Percentiles rank a stretch among this genome's conserved stretches.
Evolutionary conservation across 2,888 invertebrate genomes (phyloP).

Genomic region (Barypeithes pellucidus): DNA sequence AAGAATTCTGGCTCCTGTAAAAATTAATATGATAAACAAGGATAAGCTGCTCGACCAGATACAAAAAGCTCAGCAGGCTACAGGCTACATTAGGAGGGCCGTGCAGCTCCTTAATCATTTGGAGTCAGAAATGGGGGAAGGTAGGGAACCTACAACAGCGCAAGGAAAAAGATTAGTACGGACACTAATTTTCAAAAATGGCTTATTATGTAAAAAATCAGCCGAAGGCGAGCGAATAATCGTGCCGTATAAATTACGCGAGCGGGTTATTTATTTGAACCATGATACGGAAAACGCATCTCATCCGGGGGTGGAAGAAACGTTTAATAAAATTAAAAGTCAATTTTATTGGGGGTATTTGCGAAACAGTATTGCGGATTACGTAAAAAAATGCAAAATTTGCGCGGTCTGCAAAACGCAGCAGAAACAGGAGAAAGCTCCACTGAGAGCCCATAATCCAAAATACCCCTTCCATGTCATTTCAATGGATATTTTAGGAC

Average conservation of each 20-base stretch:
- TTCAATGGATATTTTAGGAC: neutral
- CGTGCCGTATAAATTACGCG: neutral
- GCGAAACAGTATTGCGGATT: no score
- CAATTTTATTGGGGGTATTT: no score
- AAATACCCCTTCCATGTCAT: neutral
- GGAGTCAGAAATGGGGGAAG: neutral
- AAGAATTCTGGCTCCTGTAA: no score
- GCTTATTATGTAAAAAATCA: neutral
- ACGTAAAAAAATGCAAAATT: no score
- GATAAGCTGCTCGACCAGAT: no score
- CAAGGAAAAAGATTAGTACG: neutral
- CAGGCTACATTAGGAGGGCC: no score
- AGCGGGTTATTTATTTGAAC: neutral
- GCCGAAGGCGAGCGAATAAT: neutral
- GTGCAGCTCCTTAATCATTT: neutral
- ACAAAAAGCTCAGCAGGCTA: no score
- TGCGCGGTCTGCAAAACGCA: no score
- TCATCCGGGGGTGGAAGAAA: no score
- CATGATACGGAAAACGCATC: no score
- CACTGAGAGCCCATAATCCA: neutral
- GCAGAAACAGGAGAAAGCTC: no score
- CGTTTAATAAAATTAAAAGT: neutral
- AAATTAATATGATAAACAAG: no score
- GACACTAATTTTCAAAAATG: neutral
- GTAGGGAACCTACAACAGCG: neutral